phyloP scores from a whole-genome alignment of 2,113 vertebrate species.

The Microcebus lehilahytsara region DNA sequence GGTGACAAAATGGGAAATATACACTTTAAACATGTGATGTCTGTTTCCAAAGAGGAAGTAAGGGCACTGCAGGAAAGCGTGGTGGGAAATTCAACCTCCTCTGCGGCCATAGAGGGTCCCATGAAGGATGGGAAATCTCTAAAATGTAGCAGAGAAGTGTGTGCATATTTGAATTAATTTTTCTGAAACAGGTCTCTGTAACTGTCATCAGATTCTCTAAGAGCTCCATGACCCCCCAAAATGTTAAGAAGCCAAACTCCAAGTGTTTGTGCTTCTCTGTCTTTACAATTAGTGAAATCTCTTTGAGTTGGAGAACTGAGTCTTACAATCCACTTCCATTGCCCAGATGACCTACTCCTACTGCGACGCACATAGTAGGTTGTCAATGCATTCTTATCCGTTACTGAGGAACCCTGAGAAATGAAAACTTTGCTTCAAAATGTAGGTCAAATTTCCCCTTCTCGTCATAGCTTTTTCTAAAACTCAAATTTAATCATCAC shows the following conservation, averaged over 20 bases:
- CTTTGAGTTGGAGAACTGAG: not conserved
- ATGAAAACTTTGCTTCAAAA: not conserved
- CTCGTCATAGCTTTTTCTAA: not conserved
- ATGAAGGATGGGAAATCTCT: not conserved
- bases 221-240: not conserved
- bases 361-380: not conserved
- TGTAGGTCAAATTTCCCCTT: not conserved
- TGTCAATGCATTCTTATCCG: not conserved
- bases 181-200: not conserved
- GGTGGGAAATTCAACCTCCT: not conserved
- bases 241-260: not conserved
- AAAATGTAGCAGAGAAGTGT: not conserved
- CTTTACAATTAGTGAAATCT: not conserved
- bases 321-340: not conserved
- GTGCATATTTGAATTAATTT: not conserved
- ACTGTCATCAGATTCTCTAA: not conserved
- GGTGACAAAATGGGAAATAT: not conserved
- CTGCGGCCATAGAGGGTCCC: not conserved
- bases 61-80: not conserved
- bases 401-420: not conserved
- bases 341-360: not conserved
- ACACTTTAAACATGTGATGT: accelerated
- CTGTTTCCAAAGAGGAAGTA: not conserved
- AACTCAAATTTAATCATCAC: not conserved
- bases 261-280: not conserved